Evolutionary conservation across 2,113 vertebrate species (phyloP), one percentile per base, ranked within the genome.

Genomic region (Oxyruncus cristatus): DNA sequence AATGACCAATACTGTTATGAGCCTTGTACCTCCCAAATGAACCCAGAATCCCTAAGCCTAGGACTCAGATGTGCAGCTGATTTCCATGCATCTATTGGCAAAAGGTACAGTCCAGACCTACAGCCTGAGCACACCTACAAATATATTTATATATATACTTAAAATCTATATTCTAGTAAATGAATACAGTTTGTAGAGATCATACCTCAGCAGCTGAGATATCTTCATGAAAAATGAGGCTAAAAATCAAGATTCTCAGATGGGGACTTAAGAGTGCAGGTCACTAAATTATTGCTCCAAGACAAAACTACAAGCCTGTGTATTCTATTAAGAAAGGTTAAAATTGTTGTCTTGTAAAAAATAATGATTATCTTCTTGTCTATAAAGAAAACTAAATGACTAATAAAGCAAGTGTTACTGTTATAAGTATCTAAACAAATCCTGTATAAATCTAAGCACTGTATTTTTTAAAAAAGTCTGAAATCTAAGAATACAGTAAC

Each of bases 381-480:
- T 96, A 97, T 95, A 97, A 97, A 96, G 96, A 95, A 97, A 96
- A 97, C 73, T 95, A 97, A 89, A 95, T 93, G 79, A 92, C 76
- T 95, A 94, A 85, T 85, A 93, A 97, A 97, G 93, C 59, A 97
- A 96, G 71, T 88, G 92, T 67, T 78, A 97, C 79, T 88, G 82
- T 87, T 96, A 96, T 72, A 98, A 97, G 97, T 92, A 97, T 94
- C 88, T 97, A 97, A 96, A 96, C 88, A 89, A 65, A 79, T 96
- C 92, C 94, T 88, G 95, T 97, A 97, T 95, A 97, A 97, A 97
- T 96, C 94, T 97, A 96, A 87, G 68, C 61, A 89, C 88, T 95
- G 89, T 82, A 92, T 96, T 92, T 92, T 94, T 95, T 91, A 3
- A 50, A 95, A 97, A 97, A 91, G 85, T 70, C 95, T 95, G 95